Percentiles rank a stretch among this genome's conserved stretches.
Conservation (phyloP, 2,113 vertebrate genomes). For the Callopanchax toddi region DNA sequence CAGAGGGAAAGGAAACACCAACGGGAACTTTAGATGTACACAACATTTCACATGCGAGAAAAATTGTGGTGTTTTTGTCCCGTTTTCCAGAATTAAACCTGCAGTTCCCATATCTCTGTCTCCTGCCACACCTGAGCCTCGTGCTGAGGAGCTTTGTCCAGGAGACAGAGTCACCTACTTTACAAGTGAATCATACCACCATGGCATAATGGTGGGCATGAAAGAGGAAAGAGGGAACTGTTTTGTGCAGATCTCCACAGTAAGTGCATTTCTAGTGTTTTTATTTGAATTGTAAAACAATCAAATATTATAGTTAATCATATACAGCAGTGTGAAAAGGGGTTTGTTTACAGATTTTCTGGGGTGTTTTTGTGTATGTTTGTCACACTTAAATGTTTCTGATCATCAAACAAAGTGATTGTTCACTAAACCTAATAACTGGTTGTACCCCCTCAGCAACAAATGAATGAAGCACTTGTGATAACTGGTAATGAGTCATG, state of each 20-base stretch:
- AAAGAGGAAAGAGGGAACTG: constrained; percentile 18
- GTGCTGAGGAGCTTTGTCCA: constrained; percentile 32
- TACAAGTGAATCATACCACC: constrained; percentile 20
- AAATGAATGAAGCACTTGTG: no score
- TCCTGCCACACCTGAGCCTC: rapidly evolving
- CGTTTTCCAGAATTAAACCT: constrained; percentile 76
- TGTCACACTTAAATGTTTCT: no score
- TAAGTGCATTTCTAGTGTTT: constrained; percentile 42
- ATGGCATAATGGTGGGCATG: constrained; percentile 79
- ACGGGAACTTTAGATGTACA: constrained; percentile 24
- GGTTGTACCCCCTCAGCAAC: no score
- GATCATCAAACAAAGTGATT: no score
- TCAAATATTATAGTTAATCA: no score
- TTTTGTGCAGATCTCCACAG: constrained; percentile 66
- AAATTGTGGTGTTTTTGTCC: constrained; percentile 79
- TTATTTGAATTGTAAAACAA: no score
- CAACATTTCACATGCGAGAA: constrained; percentile 71
- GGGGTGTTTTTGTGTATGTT: no score
- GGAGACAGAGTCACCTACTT: constrained; percentile 84
- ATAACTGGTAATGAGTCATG: no score
- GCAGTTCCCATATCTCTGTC: rapidly evolving
- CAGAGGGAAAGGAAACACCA: constrained; percentile 65
- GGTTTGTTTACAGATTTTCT: no score
- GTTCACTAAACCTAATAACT: no score
- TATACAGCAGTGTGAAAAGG: no score